A percentile compares a stretch with the other conserved stretches of the same genome.
Conservation (phyloP, 2,888 invertebrate genomes). For the Tupiocoris notatus region DNA sequence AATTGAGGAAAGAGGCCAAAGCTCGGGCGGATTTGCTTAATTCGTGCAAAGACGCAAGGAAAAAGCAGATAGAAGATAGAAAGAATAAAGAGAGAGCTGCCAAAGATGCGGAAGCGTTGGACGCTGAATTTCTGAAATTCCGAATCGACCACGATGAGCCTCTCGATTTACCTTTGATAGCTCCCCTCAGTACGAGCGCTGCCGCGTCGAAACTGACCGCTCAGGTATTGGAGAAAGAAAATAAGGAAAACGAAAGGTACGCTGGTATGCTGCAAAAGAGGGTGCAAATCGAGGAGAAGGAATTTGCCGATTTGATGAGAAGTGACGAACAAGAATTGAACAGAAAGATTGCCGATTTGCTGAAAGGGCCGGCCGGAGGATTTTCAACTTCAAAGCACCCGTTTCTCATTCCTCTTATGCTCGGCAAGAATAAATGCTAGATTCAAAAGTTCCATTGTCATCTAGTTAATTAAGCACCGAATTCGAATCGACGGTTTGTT, state of each 20-base stretch:
- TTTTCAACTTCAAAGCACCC: conserved; percentile 1
- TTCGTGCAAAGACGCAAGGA: background rate
- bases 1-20: background rate
- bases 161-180: background rate
- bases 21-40: background rate
- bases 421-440: too few relatives aligned
- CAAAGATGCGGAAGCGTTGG: background rate
- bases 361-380: background rate
- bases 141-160: background rate
- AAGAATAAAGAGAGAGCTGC: background rate
- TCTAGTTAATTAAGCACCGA: too few relatives aligned
- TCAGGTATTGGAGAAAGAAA: background rate
- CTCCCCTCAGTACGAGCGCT: background rate
- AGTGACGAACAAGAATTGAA: background rate
- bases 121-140: background rate
- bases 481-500: too few relatives aligned
- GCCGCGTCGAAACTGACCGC: background rate
- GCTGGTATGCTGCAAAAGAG: background rate
- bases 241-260: background rate
- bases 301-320: background rate
- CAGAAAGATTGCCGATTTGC: background rate
- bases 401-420: conserved; percentile 6
- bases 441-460: too few relatives aligned
- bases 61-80: background rate
- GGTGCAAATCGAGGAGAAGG: background rate